Percentiles rank a stretch among this genome's conserved stretches.
Evolutionary conservation across 1,140 invertebrate species (phyloP).

Genomic region (Leptinotarsa undecemlineata): DNA sequence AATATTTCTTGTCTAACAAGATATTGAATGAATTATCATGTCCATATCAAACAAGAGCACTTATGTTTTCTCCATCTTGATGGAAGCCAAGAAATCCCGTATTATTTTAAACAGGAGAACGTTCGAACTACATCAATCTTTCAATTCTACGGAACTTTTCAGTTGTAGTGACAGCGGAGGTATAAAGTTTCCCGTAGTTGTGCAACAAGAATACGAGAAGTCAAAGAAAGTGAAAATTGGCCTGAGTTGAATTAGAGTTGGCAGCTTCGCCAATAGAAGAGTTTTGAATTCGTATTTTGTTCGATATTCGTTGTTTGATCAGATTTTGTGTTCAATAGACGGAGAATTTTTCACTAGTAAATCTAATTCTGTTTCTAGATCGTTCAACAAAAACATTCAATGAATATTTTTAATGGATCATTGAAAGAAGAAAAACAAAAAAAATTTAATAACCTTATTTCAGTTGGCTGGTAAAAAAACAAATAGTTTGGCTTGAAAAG

Average conservation of each 20-base stretch:
- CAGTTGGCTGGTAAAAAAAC: too few relatives aligned
- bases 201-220: constrained; percentile 2
- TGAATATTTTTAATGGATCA: too few relatives aligned
- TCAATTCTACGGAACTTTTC: constrained; percentile 8
- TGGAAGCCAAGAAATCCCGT: neutral
- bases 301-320: neutral
- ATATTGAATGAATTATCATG: neutral
- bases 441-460: too few relatives aligned
- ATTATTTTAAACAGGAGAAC: neutral
- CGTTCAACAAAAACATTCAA: too few relatives aligned
- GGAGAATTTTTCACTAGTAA: too few relatives aligned
- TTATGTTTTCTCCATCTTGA: neutral
- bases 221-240: constrained; percentile 2
- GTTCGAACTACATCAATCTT: constrained; percentile 16
- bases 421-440: too few relatives aligned
- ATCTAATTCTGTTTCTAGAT: too few relatives aligned
- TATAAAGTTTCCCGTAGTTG: constrained; percentile 14
- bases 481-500: too few relatives aligned
- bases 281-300: constrained; percentile 1
- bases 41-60: neutral
- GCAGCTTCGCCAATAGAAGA: neutral
- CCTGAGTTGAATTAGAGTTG: neutral
- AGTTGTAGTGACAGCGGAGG: constrained; percentile 6
- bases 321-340: neutral
- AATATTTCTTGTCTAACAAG: too few relatives aligned